Percentiles rank a stretch among this genome's conserved stretches.
Conservation (phyloP, 1,140 invertebrate species). For the Planococcus citri region DNA sequence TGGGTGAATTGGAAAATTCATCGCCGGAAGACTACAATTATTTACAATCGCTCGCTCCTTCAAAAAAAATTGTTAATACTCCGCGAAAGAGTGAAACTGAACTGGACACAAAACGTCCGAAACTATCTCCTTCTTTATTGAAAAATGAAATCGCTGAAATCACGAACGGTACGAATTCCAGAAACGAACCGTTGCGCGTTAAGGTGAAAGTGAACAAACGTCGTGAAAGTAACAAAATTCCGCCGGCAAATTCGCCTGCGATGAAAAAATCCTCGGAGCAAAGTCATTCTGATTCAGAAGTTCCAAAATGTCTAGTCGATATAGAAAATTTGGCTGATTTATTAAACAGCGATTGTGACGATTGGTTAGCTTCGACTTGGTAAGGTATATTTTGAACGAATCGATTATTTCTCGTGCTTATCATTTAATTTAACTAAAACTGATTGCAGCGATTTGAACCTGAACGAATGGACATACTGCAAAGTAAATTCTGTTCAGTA, state of each 20-base stretch:
- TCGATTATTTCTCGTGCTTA: too few species aligned
- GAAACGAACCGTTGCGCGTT: too few species aligned
- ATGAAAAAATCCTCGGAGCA: too few species aligned
- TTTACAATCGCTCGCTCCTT: not conserved
- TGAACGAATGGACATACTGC: not conserved
- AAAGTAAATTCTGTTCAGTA: not conserved
- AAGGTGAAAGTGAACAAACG: too few species aligned
- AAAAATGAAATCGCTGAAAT: too few species aligned
- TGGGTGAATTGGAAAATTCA: not conserved
- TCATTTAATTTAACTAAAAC: too few species aligned
- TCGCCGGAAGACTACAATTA: not conserved
- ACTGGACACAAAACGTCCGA: not conserved
- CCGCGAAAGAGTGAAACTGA: not conserved
- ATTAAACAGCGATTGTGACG: not conserved
- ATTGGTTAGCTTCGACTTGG: not conserved
- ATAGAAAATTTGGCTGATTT: constrained; percentile 7
- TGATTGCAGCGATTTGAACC: not conserved
- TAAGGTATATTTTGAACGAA: too few species aligned
- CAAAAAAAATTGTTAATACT: not conserved
- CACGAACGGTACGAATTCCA: too few species aligned
- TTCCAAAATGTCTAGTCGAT: not conserved
- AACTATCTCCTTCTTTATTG: not conserved
- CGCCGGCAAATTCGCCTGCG: too few species aligned
- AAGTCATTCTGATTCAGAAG: too few species aligned
- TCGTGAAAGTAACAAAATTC: too few species aligned